Evolutionary conservation across 1,140 invertebrate genomes (phyloP), one percentile per base, ranked within the genome.

Genomic region (Drosophila pectinifera): DNA sequence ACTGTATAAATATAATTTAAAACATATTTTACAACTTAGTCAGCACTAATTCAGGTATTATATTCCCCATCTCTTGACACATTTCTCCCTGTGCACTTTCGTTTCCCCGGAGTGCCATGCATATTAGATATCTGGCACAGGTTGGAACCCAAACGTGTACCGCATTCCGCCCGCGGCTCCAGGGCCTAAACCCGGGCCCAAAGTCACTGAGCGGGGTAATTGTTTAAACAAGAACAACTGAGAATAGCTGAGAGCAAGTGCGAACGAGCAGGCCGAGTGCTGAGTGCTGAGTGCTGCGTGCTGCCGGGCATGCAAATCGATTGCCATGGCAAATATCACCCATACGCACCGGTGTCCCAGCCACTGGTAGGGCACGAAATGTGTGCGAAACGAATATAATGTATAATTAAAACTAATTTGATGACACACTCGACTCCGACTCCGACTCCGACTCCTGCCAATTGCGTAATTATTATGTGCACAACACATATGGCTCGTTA

Each of bases 401-500:
- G 41, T 75, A 75, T 75, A 75, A 75, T 75, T 75, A 75, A 75
- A 75, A 75, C 73, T 75, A 75, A 75, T 75, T 75, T 75, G 73
- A 75, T 75, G 73, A 65, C 61, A 75, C 62, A 67, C 62, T 74
- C 72, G 36, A 62, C 55, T 46, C 51, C 51, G 38, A n/a, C n/a
- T n/a, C n/a, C n/a, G n/a, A n/a, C n/a, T n/a, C n/a, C n/a, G n/a
- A n/a, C 16, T 45, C 54, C 57, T 58, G 69, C 45, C 74, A 82
- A 80, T 86, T 86, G 63, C 83, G 79, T 86, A 88, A 86, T 86
- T 86, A 86, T 88, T 82, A 69, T 79, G 57, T 86, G 53, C 59
- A 62, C 42, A 70, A 58, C 73, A 62, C 61, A 81, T 81, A 77
- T 73, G 78, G 61, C 38, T 70, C 55, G 62, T 70, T 70, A 70